Evolutionary conservation across 2,113 vertebrate species (phyloP), one percentile per base, ranked within the genome.

Genomic region (Protobothrops flavoviridis): DNA sequence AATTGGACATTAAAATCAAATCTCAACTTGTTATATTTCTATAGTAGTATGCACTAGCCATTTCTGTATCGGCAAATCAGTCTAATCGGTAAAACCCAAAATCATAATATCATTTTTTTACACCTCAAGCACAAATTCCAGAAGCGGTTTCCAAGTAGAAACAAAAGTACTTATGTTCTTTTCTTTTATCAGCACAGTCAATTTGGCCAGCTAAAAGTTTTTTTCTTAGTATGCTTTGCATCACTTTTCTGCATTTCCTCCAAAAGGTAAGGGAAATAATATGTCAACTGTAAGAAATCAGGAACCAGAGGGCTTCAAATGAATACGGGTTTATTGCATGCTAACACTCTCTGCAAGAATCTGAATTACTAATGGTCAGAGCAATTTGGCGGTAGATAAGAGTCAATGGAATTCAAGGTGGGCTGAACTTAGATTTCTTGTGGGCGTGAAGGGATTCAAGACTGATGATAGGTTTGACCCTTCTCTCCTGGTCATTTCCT

Each of bases 181-280:
- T 50, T 50, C 48, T 50, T 50, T 50, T 9, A 50, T 50, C 48
- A 50, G 48, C 48, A 50, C 48, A 50, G 8, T 50, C 48, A 50
- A 50, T 50, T 50, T 50, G 8, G 48, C 8, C 48, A 50, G 48
- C 48, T 50, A 50, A 50, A 50, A 50, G 5, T 13, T 52, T 29
- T 56, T 39, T 81, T 81, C 69, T 81, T 29, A 26, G 33, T 20
- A 10, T 52, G 12, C 15, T 11, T 43, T 13, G 21, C 87, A 50
- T 1, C 89, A 0, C 53, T 1, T 85, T 94, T 94, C 39, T 93
- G 85, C 5, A 11, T n/a, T 88, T 87, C 88, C 59, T 93, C 92
- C 87, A 87, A 87, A 87, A 26, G 23, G 24, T 5, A 50, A 50
- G 15, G 11, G 24, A 91, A 3, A 90, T 81, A 23, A 69, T 69